phyloP scores from a whole-genome alignment of 2,888 invertebrate genomes.

The Leuctra nigra region DNA sequence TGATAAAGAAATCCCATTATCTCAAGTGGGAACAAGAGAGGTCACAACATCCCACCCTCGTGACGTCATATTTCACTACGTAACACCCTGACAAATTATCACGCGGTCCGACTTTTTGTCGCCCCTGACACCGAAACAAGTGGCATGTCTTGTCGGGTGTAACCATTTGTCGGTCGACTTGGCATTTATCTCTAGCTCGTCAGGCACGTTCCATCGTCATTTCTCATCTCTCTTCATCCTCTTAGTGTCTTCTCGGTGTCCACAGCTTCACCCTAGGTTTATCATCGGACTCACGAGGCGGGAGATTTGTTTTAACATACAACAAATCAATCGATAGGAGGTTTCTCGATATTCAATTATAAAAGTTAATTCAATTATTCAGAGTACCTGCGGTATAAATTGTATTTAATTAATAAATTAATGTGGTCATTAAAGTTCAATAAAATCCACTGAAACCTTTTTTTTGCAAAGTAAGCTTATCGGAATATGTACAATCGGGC shows the following conservation, averaged over 20 bases:
- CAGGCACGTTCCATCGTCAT: conserved; percentile 2
- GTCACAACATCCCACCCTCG: background rate
- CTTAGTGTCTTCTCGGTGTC: background rate
- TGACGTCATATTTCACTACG: conserved; percentile 2
- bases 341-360: too few relatives aligned
- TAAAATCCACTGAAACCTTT: too few relatives aligned
- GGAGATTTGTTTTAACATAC: too few relatives aligned
- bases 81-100: conserved; percentile 16
- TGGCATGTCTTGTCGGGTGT: conserved; percentile 1
- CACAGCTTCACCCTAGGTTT: background rate
- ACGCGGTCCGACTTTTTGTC: conserved; percentile 14
- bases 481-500: too few relatives aligned
- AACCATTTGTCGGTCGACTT: conserved; percentile 5
- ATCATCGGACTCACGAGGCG: background rate
- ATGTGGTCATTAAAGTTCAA: too few relatives aligned
- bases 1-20: conserved; percentile 14
- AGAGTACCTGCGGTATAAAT: too few relatives aligned
- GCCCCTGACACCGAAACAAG: conserved; percentile 17
- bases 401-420: too few relatives aligned
- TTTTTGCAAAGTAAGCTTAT: too few relatives aligned
- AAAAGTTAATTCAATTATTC: too few relatives aligned
- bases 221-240: conserved; percentile 14
- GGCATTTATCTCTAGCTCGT: background rate
- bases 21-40: background rate
- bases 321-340: too few relatives aligned